A percentile compares a stretch with the other conserved stretches of the same genome.
Evolutionary conservation across 2,888 invertebrate genomes (phyloP).

Genomic region (Melangyna quadrimaculata): DNA sequence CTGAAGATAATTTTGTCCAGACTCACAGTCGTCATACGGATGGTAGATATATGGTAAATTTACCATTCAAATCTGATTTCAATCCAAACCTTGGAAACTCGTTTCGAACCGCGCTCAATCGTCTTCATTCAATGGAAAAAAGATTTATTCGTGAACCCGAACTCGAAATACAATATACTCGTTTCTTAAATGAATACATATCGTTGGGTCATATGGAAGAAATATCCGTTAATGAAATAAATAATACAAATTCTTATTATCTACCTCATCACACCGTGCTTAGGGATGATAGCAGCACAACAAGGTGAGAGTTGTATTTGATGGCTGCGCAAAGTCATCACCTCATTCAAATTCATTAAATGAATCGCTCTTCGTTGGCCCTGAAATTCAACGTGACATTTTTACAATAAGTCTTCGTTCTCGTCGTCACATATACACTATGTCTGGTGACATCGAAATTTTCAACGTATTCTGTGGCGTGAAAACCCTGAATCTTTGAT

Average conservation of each 20-base stretch:
- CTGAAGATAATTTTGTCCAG: no score
- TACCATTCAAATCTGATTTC: no score
- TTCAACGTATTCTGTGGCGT: no score
- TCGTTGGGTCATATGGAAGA: constrained; percentile 44
- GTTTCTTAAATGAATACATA: constrained; percentile 42
- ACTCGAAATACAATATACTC: constrained; percentile 2
- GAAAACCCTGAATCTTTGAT: no score
- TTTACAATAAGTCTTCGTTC: constrained; percentile 26
- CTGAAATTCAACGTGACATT: constrained; percentile 38
- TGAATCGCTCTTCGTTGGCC: constrained; percentile 36
- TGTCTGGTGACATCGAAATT: no score
- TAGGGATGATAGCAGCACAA: constrained; percentile 42
- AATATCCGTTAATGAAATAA: constrained; percentile 8
- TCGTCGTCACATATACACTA: neutral
- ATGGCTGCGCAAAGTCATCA: constrained; percentile 2
- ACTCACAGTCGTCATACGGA: no score
- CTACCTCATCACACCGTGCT: constrained; percentile 44
- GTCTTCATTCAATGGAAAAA: constrained; percentile 39
- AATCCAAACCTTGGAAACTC: no score
- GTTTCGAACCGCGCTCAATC: constrained; percentile 23
- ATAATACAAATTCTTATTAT: constrained; percentile 8
- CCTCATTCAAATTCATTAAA: constrained; percentile 33
- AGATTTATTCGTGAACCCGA: constrained; percentile 33
- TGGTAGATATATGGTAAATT: no score
- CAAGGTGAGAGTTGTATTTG: no score